phyloP scores from a whole-genome alignment of 2,888 invertebrate species.

The Polymixis flavicincta region DNA sequence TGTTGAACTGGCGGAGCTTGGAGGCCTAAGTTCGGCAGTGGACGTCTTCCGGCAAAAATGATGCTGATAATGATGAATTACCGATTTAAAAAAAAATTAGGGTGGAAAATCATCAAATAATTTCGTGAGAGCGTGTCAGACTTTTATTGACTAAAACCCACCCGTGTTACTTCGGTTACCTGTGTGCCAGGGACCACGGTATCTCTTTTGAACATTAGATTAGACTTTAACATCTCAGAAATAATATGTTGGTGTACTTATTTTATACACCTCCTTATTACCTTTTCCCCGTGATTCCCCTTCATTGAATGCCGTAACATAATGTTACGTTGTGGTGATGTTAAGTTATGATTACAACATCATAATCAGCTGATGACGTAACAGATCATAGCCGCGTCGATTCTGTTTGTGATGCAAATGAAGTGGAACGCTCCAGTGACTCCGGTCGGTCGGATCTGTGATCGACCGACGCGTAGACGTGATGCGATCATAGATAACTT shows the following conservation, averaged over 20 bases:
- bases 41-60: too few relatives aligned
- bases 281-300: neutral
- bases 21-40: too few relatives aligned
- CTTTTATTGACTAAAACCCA: too few relatives aligned
- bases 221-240: neutral
- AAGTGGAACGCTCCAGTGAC: conserved; percentile 67
- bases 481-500: conserved; percentile 34
- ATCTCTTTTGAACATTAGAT: too few relatives aligned
- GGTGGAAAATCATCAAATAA: too few relatives aligned
- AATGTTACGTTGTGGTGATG: neutral
- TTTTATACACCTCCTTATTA: neutral
- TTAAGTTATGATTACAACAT: conserved; percentile 23
- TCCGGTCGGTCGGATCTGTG: conserved; percentile 39
- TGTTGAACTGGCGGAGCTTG: too few relatives aligned
- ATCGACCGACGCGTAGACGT: conserved; percentile 30
- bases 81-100: too few relatives aligned
- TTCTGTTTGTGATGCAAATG: conserved; percentile 77
- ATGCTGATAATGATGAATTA: too few relatives aligned
- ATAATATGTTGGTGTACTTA: neutral
- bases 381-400: conserved; percentile 73
- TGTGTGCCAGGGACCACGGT: too few relatives aligned
- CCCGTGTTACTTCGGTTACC: too few relatives aligned
- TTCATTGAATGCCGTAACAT: neutral
- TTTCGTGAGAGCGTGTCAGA: too few relatives aligned
- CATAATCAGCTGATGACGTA: conserved; percentile 71